A percentile compares a stretch with the other conserved stretches of the same genome.
Evolutionary conservation across 1,140 invertebrate species (phyloP).

Genomic region (Pemphigus obesinymphae): DNA sequence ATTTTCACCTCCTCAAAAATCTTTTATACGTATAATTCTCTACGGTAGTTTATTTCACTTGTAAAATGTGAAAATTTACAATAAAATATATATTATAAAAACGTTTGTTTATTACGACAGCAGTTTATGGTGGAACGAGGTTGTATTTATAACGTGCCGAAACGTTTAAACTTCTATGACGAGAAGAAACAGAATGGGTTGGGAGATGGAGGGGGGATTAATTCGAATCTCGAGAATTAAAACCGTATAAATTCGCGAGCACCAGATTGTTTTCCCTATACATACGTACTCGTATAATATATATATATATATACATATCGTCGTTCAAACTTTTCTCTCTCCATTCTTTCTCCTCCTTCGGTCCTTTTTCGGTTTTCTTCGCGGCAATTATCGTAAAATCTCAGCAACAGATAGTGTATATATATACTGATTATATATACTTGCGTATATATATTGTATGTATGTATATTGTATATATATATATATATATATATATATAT

Average conservation of each 20-base stretch:
- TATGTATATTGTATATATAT: background rate
- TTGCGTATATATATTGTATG: background rate
- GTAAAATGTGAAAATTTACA: background rate
- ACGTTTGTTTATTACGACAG: too few relatives aligned
- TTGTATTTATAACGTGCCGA: background rate
- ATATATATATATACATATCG: background rate
- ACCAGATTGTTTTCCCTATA: background rate
- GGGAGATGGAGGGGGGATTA: background rate
- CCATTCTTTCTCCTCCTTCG: background rate
- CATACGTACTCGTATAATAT: background rate
- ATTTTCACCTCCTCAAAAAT: too few relatives aligned
- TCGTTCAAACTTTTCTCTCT: constrained; percentile 1
- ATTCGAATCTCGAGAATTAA: background rate
- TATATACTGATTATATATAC: background rate
- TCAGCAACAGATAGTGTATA: constrained; percentile 23
- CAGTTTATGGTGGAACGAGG: too few relatives aligned
- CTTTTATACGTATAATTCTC: too few relatives aligned
- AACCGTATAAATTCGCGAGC: background rate
- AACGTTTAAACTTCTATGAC: background rate
- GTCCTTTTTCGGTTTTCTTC: constrained; percentile 3
- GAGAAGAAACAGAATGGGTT: background rate
- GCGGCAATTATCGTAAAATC: constrained; percentile 22
- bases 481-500: background rate
- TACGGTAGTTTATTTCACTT: too few relatives aligned
- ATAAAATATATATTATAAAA: background rate